A percentile compares a stretch with the other conserved stretches of the same genome.
These are phyloP conservation scores for Xenus cinereus DNA, from an alignment of 2,113 vertebrate genomes.

Conservation along the genomic window DNA sequence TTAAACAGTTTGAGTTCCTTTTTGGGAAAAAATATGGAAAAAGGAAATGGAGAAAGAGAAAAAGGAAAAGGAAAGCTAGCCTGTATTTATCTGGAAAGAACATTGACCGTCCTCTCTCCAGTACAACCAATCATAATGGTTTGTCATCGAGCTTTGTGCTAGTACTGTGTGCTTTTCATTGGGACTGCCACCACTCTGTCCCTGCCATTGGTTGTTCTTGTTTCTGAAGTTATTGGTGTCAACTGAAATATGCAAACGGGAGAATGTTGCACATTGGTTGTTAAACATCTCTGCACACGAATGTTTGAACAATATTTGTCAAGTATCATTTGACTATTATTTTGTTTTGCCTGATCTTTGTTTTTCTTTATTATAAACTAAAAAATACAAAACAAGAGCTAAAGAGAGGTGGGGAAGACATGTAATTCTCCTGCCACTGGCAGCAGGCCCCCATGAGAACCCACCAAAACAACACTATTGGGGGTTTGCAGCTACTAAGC, in stretches of 20 bases:
- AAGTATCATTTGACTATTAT: not conserved
- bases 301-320: not conserved
- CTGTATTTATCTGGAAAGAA: not conserved
- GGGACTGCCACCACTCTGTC: not conserved
- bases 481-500: not conserved
- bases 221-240: not conserved
- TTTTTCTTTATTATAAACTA: not conserved
- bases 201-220: not conserved
- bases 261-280: rapidly evolving
- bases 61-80: not conserved
- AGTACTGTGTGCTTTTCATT: not conserved
- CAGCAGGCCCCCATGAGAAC: not conserved
- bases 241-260: rapidly evolving
- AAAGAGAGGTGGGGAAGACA: not conserved
- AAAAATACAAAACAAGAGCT: not conserved
- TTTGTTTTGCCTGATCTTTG: not conserved
- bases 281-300: not conserved
- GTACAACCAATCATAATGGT: not conserved
- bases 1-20: not conserved
- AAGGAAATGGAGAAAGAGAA: not conserved
- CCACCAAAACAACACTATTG: rapidly evolving
- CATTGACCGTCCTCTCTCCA: rapidly evolving
- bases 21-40: not conserved
- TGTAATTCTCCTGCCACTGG: not conserved
- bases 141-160: not conserved